phyloP scores from a whole-genome alignment of 2,113 vertebrate species.

The Setophaga coronata region DNA sequence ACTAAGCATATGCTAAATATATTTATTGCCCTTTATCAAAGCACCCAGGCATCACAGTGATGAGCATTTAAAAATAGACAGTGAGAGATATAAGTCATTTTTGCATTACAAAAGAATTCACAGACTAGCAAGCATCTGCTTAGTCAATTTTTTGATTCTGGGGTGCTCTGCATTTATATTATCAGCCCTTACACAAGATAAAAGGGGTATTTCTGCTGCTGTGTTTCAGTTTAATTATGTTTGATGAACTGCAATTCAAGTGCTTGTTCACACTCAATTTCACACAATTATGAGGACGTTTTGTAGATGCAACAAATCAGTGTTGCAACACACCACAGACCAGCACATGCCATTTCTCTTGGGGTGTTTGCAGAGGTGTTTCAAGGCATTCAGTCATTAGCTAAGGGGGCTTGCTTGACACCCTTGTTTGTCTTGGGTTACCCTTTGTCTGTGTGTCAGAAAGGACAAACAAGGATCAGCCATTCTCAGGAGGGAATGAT shows the following conservation, averaged over 20 bases:
- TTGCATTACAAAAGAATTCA: constrained; percentile 50
- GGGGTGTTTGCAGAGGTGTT: neutral
- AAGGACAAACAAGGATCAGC: neutral
- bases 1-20: neutral
- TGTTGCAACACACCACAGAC: neutral
- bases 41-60: neutral
- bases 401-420: neutral
- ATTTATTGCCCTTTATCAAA: constrained; percentile 23
- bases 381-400: neutral
- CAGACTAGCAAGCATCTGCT: neutral
- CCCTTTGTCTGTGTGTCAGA: neutral
- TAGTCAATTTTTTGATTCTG: constrained; percentile 21
- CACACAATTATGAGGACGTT: neutral
- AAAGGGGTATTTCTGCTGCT: constrained; percentile 7
- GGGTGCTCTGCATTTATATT: neutral
- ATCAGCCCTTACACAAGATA: neutral
- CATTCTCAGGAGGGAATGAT: accelerated
- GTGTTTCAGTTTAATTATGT: constrained; percentile 5
- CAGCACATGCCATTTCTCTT: neutral
- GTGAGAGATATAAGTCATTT: constrained; percentile 24
- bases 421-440: neutral
- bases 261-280: constrained; percentile 48
- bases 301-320: constrained; percentile 11
- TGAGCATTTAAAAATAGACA: neutral
- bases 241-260: constrained; percentile 6